phyloP scores from a whole-genome alignment of 2,888 invertebrate genomes.

The Anthrax anthrax region DNA sequence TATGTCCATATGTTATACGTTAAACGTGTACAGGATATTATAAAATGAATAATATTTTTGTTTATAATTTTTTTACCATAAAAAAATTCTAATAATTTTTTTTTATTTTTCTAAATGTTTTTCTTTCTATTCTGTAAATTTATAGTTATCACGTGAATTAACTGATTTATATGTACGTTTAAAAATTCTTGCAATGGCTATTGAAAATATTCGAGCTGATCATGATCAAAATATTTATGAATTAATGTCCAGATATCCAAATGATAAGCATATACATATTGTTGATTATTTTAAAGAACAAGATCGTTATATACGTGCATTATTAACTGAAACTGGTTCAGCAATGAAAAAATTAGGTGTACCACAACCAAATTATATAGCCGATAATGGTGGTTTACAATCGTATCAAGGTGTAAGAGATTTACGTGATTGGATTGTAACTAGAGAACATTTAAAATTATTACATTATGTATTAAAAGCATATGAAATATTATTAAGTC shows the following conservation, averaged over 20 bases:
- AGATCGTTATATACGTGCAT: background rate
- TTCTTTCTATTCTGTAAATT: too few species aligned
- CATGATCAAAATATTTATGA: conserved; percentile 1
- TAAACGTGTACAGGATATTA: too few species aligned
- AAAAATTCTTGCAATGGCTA: conserved; percentile 1
- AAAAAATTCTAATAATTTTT: too few species aligned
- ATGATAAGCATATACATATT: background rate
- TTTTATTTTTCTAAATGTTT: background rate
- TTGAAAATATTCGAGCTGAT: conserved; percentile 3
- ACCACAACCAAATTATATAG: background rate
- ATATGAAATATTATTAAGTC: conserved; percentile 4
- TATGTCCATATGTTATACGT: too few species aligned
- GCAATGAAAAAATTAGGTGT: conserved; percentile 5
- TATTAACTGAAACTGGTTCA: conserved; percentile 2
- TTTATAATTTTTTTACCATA: too few species aligned
- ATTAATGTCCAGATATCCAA: background rate
- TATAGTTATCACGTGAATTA: conserved; percentile 2
- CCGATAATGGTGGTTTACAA: background rate
- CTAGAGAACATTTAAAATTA: conserved; percentile 9
- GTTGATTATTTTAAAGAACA: conserved; percentile 4
- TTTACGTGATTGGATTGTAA: conserved; percentile 10
- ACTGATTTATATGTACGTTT: conserved; percentile 4
- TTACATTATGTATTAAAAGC: conserved; percentile 8
- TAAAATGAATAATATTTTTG: too few species aligned
- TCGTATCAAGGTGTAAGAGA: conserved; percentile 3